phyloP scores from a whole-genome alignment of 2,797 vertebrate species.

The Basileuterus tristriatus region DNA sequence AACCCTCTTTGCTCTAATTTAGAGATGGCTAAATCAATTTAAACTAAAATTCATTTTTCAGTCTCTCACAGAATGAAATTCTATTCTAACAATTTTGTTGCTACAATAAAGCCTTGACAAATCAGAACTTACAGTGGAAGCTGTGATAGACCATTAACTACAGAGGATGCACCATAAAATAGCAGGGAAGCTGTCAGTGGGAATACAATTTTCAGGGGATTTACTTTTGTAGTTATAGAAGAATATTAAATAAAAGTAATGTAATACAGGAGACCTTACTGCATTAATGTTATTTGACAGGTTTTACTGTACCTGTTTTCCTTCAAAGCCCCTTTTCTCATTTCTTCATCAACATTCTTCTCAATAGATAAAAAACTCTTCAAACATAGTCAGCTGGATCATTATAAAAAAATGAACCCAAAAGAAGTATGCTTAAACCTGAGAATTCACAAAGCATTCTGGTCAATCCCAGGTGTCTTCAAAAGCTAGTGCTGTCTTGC shows the following conservation, averaged over 20 bases:
- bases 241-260: conserved; percentile 44
- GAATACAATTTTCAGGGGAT: conserved; percentile 22
- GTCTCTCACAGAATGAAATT: not conserved
- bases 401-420: not conserved
- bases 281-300: conserved; percentile 4
- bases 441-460: not conserved
- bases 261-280: not conserved
- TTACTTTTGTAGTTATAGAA: conserved; percentile 37
- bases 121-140: not conserved
- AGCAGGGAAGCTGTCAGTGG: conserved; percentile 38
- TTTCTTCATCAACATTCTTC: conserved; percentile 16
- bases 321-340: not conserved
- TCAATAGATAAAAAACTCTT: not conserved
- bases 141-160: conserved; percentile 46
- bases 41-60: not conserved
- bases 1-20: not conserved
- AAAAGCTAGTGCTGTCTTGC: not conserved
- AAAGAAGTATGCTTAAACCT: not conserved
- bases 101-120: conserved; percentile 34
- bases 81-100: conserved; percentile 20
- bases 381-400: not conserved
- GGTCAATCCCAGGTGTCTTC: not conserved
- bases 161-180: conserved; percentile 30
- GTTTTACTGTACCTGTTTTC: conserved; percentile 15
- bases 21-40: conserved; percentile 4